These are phyloP conservation scores for Intellagama lesueurii DNA, from an alignment of 2,797 vertebrate genomes.

Conservation along the genomic window DNA sequence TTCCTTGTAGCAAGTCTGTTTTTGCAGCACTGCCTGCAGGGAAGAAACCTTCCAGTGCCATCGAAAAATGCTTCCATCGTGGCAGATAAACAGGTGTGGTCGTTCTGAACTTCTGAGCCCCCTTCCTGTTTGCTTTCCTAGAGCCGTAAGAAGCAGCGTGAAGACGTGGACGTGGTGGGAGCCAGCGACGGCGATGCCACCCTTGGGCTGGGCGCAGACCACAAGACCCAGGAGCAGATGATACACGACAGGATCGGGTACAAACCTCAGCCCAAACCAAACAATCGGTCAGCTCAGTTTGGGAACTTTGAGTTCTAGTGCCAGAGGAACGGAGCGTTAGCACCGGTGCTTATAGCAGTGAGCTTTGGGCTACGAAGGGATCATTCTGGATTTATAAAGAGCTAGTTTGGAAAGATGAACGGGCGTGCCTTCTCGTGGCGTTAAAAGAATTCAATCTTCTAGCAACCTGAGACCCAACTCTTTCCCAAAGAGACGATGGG, in stretches of 20 bases:
- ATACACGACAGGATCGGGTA: slow-evolving; percentile 95
- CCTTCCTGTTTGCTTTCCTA: slow-evolving; percentile 62
- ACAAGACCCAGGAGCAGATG: slow-evolving; percentile 88
- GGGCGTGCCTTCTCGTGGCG: too few species aligned
- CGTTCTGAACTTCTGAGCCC: background rate
- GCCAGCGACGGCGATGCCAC: slow-evolving; percentile 81
- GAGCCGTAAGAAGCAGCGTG: slow-evolving; percentile 91
- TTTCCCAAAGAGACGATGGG: background rate
- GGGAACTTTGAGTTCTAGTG: slow-evolving; percentile 91
- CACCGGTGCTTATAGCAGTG: background rate
- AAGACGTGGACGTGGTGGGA: slow-evolving; percentile 85
- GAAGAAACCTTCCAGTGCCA: background rate
- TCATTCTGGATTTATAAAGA: background rate
- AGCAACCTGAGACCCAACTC: background rate
- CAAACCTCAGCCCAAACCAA: slow-evolving; percentile 92
- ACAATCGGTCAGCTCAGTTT: slow-evolving; percentile 88
- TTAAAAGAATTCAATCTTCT: background rate
- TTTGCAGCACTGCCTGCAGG: too few species aligned
- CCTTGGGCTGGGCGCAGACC: slow-evolving; percentile 79
- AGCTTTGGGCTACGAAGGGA: background rate
- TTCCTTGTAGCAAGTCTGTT: too few species aligned
- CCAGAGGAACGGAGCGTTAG: too few species aligned
- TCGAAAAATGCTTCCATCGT: background rate
- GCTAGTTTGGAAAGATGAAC: background rate
- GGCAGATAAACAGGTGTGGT: background rate